Evolutionary conservation across 2,888 invertebrate species (phyloP), one percentile per base, ranked within the genome.

Genomic region (Norana najaformis): DNA sequence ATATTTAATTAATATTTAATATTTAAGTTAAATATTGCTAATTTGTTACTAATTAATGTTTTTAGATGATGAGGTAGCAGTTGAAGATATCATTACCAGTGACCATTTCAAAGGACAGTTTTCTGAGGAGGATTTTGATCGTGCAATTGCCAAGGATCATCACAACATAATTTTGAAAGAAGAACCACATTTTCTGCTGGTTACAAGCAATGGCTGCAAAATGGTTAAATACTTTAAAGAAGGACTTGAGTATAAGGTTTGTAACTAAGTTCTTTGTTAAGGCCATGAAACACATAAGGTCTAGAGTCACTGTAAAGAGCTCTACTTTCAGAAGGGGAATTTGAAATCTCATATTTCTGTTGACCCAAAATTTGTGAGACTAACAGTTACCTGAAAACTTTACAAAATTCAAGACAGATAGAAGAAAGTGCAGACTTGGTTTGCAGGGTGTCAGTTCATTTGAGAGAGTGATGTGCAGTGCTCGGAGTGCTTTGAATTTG

Each of bases 21-120:
- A 69, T 69, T 53, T 69, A 16, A n/a, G 30, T 13, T 69, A 69
- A 69, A 69, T 69, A 69, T 69, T 69, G n/a, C 30, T 69, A 69
- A 69, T 69, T 69, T 69, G n/a, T 69, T 69, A n/a, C 6, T 30
- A 2, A n/a, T 69, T n/a, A 1, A 69, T 69, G 69, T n/a, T 69
- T 69, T 69, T 69, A 69, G 69, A 69, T n/a, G 69, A 69, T n/a
- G 69, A 69, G 69, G 69, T 69, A 69, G 69, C 69, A 69, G 69
- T 69, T 69, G 69, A 69, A n/a, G 69, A 69, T 69, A 69, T 69
- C 69, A 30, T 69, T 69, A n/a, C 69, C 69, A n/a, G 30, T 69
- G 69, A 69, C 6, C 69, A 69, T 69, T 69, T 69, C 69, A n/a
- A n/a, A 0, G 8, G 8, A 5, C n/a, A 6, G n/a, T 69, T 69